Conservation (phyloP, 2,113 vertebrate species). For the Sardina pilchardus region DNA sequence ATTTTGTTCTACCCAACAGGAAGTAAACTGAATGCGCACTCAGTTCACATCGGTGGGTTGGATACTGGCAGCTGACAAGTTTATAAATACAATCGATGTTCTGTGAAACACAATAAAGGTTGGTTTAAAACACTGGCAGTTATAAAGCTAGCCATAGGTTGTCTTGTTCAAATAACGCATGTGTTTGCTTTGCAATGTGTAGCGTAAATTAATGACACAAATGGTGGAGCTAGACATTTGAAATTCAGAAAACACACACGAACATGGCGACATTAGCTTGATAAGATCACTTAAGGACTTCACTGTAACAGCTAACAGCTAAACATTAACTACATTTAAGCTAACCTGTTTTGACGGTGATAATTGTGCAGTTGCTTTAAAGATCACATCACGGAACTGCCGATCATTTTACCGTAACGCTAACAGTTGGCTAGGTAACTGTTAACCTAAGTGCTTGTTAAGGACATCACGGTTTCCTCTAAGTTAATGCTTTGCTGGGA, state of each 20-base stretch:
- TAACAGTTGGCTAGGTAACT: not conserved
- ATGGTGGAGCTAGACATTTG: not conserved
- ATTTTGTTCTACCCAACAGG: not conserved
- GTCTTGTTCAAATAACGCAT: not conserved
- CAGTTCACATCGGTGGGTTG: conserved; percentile 8
- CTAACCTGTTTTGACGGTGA: not conserved
- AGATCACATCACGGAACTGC: not conserved
- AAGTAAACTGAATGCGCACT: conserved; percentile 4
- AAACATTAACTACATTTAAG: not conserved
- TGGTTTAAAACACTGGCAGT: conserved; percentile 14
- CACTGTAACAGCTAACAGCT: not conserved
- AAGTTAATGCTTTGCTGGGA: not conserved
- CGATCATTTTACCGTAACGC: not conserved
- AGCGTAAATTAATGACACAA: not conserved
- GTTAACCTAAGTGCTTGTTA: not conserved
- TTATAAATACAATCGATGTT: conserved; percentile 13
- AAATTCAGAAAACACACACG: conserved; percentile 1
- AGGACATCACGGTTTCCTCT: not conserved
- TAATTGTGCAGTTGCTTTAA: not conserved
- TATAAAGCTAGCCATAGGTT: not conserved
- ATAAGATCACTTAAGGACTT: not conserved
- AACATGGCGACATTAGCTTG: conserved; percentile 13
- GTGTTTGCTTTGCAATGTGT: not conserved
- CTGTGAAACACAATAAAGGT: conserved; percentile 7
- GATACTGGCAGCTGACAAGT: not conserved